Conservation (phyloP, 2,797 vertebrate genomes). For the Macropodus opercularis region DNA sequence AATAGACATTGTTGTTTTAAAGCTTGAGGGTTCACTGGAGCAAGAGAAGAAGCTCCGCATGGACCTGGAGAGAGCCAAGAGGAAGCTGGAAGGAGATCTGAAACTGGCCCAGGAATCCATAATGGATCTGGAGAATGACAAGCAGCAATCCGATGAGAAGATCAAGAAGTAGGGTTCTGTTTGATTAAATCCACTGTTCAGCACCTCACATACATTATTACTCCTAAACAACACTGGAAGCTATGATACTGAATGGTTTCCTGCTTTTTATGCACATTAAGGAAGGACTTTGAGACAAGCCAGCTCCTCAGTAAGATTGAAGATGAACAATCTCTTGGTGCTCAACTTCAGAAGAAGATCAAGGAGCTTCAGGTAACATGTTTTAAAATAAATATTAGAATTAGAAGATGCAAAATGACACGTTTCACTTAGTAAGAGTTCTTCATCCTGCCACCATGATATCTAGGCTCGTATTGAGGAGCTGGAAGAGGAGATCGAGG, state of each 20-base stretch:
- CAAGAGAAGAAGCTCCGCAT: slow-evolving; percentile 88
- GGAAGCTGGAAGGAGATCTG: slow-evolving; percentile 89
- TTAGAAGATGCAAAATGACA: neutral
- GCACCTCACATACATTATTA: neutral
- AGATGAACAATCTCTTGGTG: slow-evolving; percentile 82
- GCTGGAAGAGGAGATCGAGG: slow-evolving; percentile 66
- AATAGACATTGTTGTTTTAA: neutral
- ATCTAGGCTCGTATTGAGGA: slow-evolving; percentile 63
- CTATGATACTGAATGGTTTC: too few species aligned
- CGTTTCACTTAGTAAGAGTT: neutral
- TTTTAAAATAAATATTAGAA: fast-evolving
- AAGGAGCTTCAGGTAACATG: slow-evolving; percentile 86
- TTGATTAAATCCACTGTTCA: too few species aligned
- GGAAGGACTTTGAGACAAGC: slow-evolving; percentile 91
- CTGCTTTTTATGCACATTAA: slow-evolving; percentile 39
- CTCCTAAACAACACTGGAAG: neutral
- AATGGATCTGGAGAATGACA: too few species aligned
- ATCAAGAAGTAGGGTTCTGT: slow-evolving; percentile 82
- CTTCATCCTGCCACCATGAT: neutral
- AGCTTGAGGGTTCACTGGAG: slow-evolving; percentile 88
- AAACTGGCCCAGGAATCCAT: slow-evolving; percentile 88
- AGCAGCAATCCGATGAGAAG: slow-evolving; percentile 87
- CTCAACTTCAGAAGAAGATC: slow-evolving; percentile 81
- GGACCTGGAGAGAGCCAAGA: slow-evolving; percentile 88
- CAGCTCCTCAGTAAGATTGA: slow-evolving; percentile 87